Evolutionary conservation across 1,140 invertebrate species (phyloP), one percentile per base, ranked within the genome.

Genomic region (Musca domestica): DNA sequence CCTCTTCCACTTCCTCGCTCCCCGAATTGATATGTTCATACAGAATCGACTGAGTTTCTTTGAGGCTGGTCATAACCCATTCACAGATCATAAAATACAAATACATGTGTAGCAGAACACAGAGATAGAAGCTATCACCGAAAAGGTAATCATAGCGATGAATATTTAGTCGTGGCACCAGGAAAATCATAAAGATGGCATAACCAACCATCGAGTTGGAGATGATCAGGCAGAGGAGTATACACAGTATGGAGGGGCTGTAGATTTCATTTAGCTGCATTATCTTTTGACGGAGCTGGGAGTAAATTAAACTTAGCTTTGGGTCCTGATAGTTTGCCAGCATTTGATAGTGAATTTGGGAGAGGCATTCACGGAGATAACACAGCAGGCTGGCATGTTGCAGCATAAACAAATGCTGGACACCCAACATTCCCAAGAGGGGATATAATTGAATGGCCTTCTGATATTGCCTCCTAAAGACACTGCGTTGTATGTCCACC

Each of bases 181-280:
- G 34, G 10, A 41, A 9, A 2, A 41, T 5, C 34, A 61, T 20
- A 7, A 41, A 12, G 27, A 41, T 3, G 0, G 41, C n/a, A 61
- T 61, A 61, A 34, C 56, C 56, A 27, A 61, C 27, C 17, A 61
- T 61, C 6, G 56, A 61, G 14, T 61, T 61, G 27, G 56, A 25
- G 3, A 61, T 30, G 7, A 61, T 61, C 4, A 19, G n/a, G 34
- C 56, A 61, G 17, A 61, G 34, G n/a, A 34, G 56, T 19, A 61
- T 41, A n/a, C 56, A 61, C 17, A 61, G 10, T 1, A 34, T 10
- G 0, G 34, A 6, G 9, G 56, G 56, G 20, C 56, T 61, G 17
- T 19, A 61, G 56, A 61, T 61, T 2, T 19, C n/a, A 19, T 61
- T 61, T 19, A 61, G 10, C 9, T 61, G 27, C 5, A 14, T 7